These are phyloP conservation scores for Magallana nippona DNA, from an alignment of 2,888 invertebrate species.

Conservation along the genomic window DNA sequence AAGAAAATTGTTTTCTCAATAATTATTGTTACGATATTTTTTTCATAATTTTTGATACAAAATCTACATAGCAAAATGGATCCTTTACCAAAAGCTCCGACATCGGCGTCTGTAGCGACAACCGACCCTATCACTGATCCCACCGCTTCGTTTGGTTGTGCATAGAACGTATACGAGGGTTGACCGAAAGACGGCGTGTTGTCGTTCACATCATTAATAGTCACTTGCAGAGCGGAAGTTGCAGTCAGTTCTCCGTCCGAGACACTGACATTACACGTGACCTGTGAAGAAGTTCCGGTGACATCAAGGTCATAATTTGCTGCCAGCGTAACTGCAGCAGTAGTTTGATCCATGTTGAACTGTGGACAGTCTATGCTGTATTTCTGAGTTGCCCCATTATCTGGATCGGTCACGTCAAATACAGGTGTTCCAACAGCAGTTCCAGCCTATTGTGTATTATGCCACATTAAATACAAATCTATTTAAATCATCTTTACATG, in stretches of 20 bases:
- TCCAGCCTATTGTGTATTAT: conserved; percentile 44
- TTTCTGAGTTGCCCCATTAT: conserved; percentile 48
- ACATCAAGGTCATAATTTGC: conserved; percentile 59
- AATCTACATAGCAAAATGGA: too few relatives aligned
- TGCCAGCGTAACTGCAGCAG: conserved; percentile 53
- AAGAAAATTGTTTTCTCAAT: too few relatives aligned
- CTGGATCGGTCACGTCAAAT: conserved; percentile 52
- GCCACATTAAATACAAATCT: not conserved
- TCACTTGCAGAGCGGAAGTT: conserved; percentile 37
- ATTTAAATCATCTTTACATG: not conserved
- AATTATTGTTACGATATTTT: too few relatives aligned
- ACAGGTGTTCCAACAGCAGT: conserved; percentile 46
- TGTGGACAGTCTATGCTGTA: conserved; percentile 49
- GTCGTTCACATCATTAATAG: conserved; percentile 45
- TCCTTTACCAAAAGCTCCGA: conserved; percentile 42
- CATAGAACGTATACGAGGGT: conserved; percentile 34
- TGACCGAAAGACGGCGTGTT: conserved; percentile 45
- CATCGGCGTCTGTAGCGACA: conserved; percentile 45
- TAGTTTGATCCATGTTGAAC: conserved; percentile 53
- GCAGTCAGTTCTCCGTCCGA: conserved; percentile 49
- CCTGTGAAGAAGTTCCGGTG: conserved; percentile 43
- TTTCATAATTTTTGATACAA: too few relatives aligned
- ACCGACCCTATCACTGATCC: conserved; percentile 42
- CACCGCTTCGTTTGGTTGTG: conserved; percentile 9
- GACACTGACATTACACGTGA: conserved; percentile 52